These are phyloP conservation scores for Montipora capricornis DNA, from an alignment of 64 coral and sea anemone species.

Conservation along the genomic window DNA sequence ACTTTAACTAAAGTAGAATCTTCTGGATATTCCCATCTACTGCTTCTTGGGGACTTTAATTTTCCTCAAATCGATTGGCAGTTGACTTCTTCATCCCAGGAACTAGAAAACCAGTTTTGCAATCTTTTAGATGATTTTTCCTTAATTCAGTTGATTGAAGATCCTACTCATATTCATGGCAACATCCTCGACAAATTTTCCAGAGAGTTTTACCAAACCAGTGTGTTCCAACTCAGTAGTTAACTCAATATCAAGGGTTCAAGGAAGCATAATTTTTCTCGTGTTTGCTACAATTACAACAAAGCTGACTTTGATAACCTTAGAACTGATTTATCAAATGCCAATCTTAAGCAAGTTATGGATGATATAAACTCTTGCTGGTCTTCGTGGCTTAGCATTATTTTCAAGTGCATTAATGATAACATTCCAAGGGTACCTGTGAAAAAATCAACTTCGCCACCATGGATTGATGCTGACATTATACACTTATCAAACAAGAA, in stretches of 20 bases:
- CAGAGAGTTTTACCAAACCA: too few species aligned
- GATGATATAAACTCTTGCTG: too few species aligned
- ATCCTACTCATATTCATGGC: slow-evolving; percentile 7
- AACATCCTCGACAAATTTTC: not conserved
- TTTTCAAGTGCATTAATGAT: too few species aligned
- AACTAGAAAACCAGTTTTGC: slow-evolving; percentile 3
- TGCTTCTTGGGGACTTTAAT: not conserved
- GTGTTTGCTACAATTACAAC: too few species aligned
- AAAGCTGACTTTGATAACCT: not conserved
- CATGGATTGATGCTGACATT: too few species aligned
- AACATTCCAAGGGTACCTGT: not conserved
- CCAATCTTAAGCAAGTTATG: not conserved
- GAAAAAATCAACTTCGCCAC: too few species aligned
- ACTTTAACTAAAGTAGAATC: not conserved
- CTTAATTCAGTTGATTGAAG: not conserved
- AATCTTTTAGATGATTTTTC: not conserved
- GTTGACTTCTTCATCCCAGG: slow-evolving; percentile 9
- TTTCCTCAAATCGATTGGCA: not conserved
- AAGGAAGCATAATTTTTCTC: too few species aligned
- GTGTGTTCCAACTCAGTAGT: too few species aligned
- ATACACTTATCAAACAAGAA: not conserved
- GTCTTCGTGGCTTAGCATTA: not conserved
- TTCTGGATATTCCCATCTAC: not conserved
- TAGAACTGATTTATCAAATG: not conserved
- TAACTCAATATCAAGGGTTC: not conserved